These are phyloP conservation scores for Vanessa tameamea DNA, from an alignment of 1,140 invertebrate species.

Conservation along the genomic window DNA sequence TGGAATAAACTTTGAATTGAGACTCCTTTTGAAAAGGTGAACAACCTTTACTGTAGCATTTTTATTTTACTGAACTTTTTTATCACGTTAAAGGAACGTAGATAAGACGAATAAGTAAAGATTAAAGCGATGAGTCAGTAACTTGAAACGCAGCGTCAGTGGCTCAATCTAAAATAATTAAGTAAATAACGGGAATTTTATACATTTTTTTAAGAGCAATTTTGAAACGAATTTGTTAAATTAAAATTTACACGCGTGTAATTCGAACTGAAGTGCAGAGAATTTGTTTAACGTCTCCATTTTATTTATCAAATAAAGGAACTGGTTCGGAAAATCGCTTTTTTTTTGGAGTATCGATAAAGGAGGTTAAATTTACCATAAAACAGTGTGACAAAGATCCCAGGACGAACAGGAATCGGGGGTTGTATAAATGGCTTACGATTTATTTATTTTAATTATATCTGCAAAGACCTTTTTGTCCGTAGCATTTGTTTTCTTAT, in stretches of 20 bases:
- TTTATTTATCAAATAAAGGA: slow-evolving; percentile 1
- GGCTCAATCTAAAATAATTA: slow-evolving; percentile 3
- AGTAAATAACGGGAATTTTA: background rate
- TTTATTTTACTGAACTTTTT: too few species aligned
- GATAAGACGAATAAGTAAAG: background rate
- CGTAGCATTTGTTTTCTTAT: too few species aligned
- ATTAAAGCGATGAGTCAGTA: background rate
- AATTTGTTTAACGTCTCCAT: background rate
- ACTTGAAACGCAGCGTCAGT: background rate
- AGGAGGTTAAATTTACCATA: too few species aligned
- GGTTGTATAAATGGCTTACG: too few species aligned
- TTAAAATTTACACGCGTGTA: background rate
- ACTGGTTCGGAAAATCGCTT: slow-evolving; percentile 13
- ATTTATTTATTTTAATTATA: too few species aligned
- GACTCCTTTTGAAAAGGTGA: too few species aligned
- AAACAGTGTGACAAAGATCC: too few species aligned
- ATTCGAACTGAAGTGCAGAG: slow-evolving; percentile 1
- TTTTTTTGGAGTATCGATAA: background rate
- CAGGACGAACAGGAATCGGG: too few species aligned
- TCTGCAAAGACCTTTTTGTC: too few species aligned
- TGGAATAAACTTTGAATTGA: too few species aligned
- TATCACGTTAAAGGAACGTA: background rate
- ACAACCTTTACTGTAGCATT: too few species aligned
- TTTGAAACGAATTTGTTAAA: slow-evolving; percentile 11
- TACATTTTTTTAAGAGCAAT: slow-evolving; percentile 19